Percentiles rank a stretch among this genome's conserved stretches.
phyloP scores from a whole-genome alignment of 1,140 invertebrate species.

The Trypoxylus dichotomus region DNA sequence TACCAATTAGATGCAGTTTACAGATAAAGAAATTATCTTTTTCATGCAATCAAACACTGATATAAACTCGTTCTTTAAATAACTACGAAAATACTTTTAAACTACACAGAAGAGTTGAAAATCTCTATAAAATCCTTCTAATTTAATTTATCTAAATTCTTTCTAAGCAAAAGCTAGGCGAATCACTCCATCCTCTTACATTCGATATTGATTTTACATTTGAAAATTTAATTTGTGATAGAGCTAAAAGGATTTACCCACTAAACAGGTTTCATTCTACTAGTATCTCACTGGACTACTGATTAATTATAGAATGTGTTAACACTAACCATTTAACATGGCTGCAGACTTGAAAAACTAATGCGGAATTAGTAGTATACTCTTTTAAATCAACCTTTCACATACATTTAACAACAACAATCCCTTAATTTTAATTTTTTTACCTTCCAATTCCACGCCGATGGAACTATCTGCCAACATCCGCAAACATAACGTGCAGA shows the following conservation, averaged over 20 bases:
- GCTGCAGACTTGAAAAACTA: too few species aligned
- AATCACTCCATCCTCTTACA: not conserved
- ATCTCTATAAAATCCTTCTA: too few species aligned
- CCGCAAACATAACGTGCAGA: slow-evolving; percentile 60
- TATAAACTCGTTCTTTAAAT: too few species aligned
- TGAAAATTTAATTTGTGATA: not conserved
- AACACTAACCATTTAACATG: too few species aligned
- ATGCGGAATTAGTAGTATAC: not conserved
- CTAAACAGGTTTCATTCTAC: not conserved
- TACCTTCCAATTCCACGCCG: not conserved
- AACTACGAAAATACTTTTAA: too few species aligned
- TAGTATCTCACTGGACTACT: slow-evolving; percentile 43
- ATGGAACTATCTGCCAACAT: slow-evolving; percentile 39
- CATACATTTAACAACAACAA: not conserved
- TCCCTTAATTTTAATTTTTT: not conserved
- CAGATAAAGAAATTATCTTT: too few species aligned
- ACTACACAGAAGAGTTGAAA: too few species aligned
- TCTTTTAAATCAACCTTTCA: not conserved
- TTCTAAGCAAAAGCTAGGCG: not conserved
- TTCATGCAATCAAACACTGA: too few species aligned
- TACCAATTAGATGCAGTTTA: too few species aligned
- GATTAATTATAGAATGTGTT: not conserved
- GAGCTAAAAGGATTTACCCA: not conserved
- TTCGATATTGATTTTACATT: not conserved
- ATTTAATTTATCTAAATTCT: too few species aligned